Conservation (phyloP, 92 coral and sea anemone genomes). For the Muricea muricata region DNA sequence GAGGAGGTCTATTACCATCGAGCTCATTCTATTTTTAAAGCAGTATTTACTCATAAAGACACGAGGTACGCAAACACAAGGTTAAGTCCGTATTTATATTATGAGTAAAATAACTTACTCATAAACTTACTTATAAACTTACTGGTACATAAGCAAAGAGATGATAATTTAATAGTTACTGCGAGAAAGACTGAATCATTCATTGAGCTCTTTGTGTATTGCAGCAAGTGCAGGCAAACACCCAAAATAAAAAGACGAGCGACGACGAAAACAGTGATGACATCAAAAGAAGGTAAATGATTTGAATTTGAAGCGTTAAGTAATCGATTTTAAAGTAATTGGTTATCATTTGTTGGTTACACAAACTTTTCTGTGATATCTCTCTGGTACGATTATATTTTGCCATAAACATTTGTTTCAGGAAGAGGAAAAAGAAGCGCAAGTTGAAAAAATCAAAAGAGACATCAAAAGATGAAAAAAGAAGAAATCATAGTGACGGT, state of each 20-base stretch:
- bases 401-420: not conserved
- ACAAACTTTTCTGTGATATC: too few species aligned
- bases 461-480: slow-evolving; percentile 49
- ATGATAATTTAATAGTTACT: not conserved
- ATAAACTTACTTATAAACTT: too few species aligned
- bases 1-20: too few species aligned
- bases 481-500: slow-evolving; percentile 62
- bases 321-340: too few species aligned
- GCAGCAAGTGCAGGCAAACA: not conserved
- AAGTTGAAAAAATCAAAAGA: slow-evolving; percentile 42
- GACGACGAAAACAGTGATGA: slow-evolving; percentile 11
- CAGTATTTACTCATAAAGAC: too few species aligned
- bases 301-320: not conserved
- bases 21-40: too few species aligned
- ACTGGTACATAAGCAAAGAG: too few species aligned
- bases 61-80: too few species aligned
- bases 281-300: slow-evolving; percentile 6
- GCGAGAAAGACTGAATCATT: not conserved
- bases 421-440: slow-evolving; percentile 38
- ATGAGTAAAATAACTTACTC: too few species aligned
- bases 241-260: not conserved
- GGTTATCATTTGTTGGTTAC: not conserved
- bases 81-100: too few species aligned
- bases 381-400: too few species aligned
- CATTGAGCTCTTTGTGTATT: not conserved